Percentiles rank a stretch among this genome's conserved stretches.
These are phyloP conservation scores for Peucedramus taeniatus DNA, from an alignment of 2,113 vertebrate species.

Conservation along the genomic window DNA sequence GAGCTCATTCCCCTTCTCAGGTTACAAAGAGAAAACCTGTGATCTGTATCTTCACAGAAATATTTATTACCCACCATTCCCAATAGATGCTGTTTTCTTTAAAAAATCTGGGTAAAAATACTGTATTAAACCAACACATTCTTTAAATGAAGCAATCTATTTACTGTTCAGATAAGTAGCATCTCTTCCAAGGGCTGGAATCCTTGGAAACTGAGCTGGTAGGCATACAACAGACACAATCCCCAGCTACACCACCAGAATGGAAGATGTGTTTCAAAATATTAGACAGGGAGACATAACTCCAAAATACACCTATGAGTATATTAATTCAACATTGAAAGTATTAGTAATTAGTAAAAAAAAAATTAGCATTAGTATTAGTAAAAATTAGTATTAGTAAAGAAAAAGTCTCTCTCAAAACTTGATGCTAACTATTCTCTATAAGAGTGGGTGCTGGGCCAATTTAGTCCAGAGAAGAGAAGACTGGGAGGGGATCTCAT, in stretches of 20 bases:
- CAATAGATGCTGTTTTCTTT: background rate
- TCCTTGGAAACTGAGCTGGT: background rate
- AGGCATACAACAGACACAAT: background rate
- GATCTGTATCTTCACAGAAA: background rate
- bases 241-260: background rate
- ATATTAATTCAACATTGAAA: background rate
- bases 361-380: background rate
- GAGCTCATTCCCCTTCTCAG: background rate
- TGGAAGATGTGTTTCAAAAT: background rate
- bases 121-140: background rate
- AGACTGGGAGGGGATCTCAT: background rate
- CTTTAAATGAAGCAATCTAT: background rate
- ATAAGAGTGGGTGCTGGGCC: background rate
- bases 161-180: background rate
- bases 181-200: background rate
- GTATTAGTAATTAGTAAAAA: background rate
- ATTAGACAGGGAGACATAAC: background rate
- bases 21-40: background rate
- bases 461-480: background rate
- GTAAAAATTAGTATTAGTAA: no score
- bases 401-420: background rate
- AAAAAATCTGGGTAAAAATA: background rate
- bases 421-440: background rate
- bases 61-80: background rate
- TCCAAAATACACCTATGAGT: background rate